These are phyloP conservation scores for Axis porcinus DNA, from an alignment of 2,113 vertebrate species.

Conservation along the genomic window DNA sequence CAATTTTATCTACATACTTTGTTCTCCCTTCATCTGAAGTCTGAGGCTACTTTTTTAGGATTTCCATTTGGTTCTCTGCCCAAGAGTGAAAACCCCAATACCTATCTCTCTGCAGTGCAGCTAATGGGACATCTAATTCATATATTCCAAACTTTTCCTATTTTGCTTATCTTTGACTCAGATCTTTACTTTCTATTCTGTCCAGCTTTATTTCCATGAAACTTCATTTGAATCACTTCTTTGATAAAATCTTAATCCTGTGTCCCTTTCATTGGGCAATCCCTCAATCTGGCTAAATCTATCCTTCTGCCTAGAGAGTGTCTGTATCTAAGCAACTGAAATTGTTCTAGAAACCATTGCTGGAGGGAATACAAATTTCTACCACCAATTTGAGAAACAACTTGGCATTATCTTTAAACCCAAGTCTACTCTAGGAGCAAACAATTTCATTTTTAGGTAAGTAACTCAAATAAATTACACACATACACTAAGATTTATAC, in stretches of 20 bases:
- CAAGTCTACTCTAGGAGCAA: slow-evolving; percentile 15
- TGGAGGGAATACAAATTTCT: neutral
- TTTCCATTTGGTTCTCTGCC: neutral
- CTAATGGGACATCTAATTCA: neutral
- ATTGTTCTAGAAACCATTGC: slow-evolving; percentile 31
- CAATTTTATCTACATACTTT: neutral
- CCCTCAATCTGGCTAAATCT: neutral
- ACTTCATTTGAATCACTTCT: neutral
- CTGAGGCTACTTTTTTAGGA: neutral
- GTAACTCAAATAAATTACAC: slow-evolving; percentile 49
- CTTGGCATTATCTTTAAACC: slow-evolving; percentile 41
- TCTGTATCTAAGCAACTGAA: slow-evolving; percentile 18
- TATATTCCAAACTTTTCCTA: neutral
- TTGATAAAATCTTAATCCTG: neutral
- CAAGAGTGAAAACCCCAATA: neutral
- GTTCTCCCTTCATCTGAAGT: neutral
- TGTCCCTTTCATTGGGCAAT: neutral
- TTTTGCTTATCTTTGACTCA: neutral
- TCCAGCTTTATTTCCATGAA: neutral
- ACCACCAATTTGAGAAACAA: slow-evolving; percentile 43
- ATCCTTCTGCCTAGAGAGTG: neutral
- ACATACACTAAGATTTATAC: slow-evolving; percentile 1
- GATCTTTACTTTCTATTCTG: neutral
- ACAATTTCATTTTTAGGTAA: slow-evolving; percentile 36
- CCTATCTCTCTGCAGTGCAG: neutral